phyloP scores from a whole-genome alignment of 2,113 vertebrate genomes.

The Colinus virginianus region DNA sequence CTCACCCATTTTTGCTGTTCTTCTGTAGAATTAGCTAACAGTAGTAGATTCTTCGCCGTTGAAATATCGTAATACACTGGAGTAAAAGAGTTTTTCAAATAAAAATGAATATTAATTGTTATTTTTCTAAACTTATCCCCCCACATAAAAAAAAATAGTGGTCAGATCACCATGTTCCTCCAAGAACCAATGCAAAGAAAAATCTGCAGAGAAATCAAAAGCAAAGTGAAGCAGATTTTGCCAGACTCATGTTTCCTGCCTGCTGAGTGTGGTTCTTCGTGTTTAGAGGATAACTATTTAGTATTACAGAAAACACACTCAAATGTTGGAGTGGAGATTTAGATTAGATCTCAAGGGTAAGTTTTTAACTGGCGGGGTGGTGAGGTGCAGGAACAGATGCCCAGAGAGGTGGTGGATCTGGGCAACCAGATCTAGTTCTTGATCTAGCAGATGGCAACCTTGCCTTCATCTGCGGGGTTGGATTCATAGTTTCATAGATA shows the following conservation, averaged over 20 bases:
- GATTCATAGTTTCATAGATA: too few species aligned
- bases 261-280: neutral
- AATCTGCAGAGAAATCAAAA: neutral
- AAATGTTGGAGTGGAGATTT: too few species aligned
- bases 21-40: constrained; percentile 93
- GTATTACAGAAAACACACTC: neutral
- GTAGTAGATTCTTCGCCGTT: constrained; percentile 95
- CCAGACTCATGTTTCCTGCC: neutral
- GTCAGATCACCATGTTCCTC: neutral
- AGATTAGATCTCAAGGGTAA: too few species aligned
- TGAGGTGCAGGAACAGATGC: too few species aligned
- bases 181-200: neutral
- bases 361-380: too few species aligned
- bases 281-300: neutral
- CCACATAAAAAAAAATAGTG: neutral
- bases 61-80: constrained; percentile 97
- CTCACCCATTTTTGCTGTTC: constrained; percentile 99
- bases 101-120: neutral
- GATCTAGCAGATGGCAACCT: too few species aligned
- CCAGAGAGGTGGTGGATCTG: too few species aligned
- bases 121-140: neutral
- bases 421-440: too few species aligned
- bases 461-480: too few species aligned
- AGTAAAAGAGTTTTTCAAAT: constrained; percentile 20
- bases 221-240: neutral